Percentiles rank a stretch among this genome's conserved stretches.
These are phyloP conservation scores for Lordiphosa stackelbergi DNA, from an alignment of 1,140 invertebrate species.

Conservation along the genomic window DNA sequence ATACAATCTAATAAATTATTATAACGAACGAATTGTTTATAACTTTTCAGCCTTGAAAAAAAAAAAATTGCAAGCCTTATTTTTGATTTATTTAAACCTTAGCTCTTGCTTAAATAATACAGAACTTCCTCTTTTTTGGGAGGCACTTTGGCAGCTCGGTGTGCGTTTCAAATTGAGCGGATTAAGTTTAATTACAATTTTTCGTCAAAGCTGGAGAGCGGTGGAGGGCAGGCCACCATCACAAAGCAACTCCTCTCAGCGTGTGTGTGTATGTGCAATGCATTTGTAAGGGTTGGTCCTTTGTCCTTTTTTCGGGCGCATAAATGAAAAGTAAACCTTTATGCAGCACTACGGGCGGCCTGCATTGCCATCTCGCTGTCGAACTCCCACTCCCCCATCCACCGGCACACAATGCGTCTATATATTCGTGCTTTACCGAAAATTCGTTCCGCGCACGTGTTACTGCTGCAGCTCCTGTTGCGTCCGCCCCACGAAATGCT, in stretches of 20 bases:
- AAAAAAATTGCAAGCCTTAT: too few relatives aligned
- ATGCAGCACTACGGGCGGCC: conserved; percentile 59
- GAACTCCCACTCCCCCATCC: conserved; percentile 1
- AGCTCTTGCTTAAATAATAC: too few relatives aligned
- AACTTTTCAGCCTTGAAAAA: too few relatives aligned
- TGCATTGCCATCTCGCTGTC: conserved; percentile 44
- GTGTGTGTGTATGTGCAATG: conserved; percentile 28
- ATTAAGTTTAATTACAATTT: conserved; percentile 77
- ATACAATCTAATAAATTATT: too few relatives aligned
- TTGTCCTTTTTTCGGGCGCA: conserved; percentile 42
- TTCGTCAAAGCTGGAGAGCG: conserved; percentile 30
- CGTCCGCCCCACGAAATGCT: conserved; percentile 33
- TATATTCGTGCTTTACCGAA: conserved; percentile 11
- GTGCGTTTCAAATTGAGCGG: conserved; percentile 76
- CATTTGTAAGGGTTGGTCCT: conserved; percentile 63
- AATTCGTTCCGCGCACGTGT: conserved; percentile 68
- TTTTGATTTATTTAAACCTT: too few relatives aligned
- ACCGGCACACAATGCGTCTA: conserved; percentile 2
- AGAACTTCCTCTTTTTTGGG: too few relatives aligned
- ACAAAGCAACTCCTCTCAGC: conserved; percentile 2
- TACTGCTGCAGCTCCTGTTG: conserved; percentile 50
- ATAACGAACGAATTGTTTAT: too few relatives aligned
- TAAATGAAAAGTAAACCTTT: conserved; percentile 71
- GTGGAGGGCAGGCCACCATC: conserved; percentile 6
- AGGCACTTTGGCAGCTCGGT: conserved; percentile 47